phyloP scores from a whole-genome alignment of 2,888 invertebrate species.

The Torymus tubicola region DNA sequence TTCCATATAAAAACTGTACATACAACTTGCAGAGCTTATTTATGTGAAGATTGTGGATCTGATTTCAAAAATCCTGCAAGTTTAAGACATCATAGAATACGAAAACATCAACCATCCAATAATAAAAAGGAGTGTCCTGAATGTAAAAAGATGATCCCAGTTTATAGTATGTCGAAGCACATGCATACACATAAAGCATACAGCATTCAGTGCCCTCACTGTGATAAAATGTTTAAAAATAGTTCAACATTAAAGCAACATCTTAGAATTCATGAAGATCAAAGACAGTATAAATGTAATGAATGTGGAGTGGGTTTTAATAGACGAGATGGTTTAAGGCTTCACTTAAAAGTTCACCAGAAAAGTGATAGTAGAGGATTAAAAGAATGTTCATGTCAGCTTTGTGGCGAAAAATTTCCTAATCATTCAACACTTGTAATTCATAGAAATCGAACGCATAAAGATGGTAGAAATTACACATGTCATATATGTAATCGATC shows the following conservation, averaged over 20 bases:
- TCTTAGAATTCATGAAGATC: constrained; percentile 74
- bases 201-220: constrained; percentile 73
- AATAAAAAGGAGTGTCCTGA: constrained; percentile 73
- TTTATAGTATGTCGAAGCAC: constrained; percentile 74
- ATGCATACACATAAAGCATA: constrained; percentile 75
- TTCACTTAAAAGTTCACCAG: constrained; percentile 73
- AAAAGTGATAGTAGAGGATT: constrained; percentile 72
- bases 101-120: constrained; percentile 73
- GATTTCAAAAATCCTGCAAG: constrained; percentile 75
- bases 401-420: constrained; percentile 74
- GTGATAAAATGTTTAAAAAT: constrained; percentile 75
- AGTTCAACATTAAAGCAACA: constrained; percentile 74
- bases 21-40: constrained; percentile 70
- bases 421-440: constrained; percentile 74
- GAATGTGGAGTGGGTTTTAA: constrained; percentile 75
- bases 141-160: constrained; percentile 73
- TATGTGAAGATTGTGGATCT: constrained; percentile 74
- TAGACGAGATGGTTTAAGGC: constrained; percentile 71
- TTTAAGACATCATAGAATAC: constrained; percentile 72
- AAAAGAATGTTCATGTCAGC: constrained; percentile 74
- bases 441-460: constrained; percentile 73
- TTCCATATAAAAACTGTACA: constrained; percentile 74
- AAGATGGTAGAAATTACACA: constrained; percentile 73
- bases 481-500: constrained; percentile 74
- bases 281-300: constrained; percentile 73